Percentiles rank a stretch among this genome's conserved stretches.
phyloP scores from a whole-genome alignment of 1,140 invertebrate species.

The Streblospio benedicti region DNA sequence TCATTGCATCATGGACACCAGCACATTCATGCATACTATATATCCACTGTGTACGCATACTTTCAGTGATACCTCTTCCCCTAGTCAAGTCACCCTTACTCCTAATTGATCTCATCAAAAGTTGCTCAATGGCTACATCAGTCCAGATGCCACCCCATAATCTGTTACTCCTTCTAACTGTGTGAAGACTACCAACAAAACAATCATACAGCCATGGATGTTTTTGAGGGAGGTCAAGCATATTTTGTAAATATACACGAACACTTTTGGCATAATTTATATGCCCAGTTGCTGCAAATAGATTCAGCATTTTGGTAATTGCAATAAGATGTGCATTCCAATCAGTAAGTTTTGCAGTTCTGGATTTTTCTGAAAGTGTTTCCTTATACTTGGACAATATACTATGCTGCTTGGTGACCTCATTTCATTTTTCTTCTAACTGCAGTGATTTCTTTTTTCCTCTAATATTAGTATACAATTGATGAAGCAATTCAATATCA shows the following conservation, averaged over 20 bases:
- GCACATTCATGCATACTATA: background rate
- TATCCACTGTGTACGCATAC: background rate
- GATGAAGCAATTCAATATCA: too few species aligned
- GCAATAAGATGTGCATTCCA: slow-evolving; percentile 30
- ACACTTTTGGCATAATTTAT: background rate
- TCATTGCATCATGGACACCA: background rate
- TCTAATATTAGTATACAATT: too few species aligned
- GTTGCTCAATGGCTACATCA: background rate
- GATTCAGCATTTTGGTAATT: background rate
- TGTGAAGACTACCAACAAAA: background rate
- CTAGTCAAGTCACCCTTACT: background rate
- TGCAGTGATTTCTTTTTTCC: too few species aligned
- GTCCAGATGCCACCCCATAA: background rate
- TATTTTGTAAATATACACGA: background rate
- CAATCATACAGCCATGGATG: background rate
- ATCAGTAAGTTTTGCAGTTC: slow-evolving; percentile 29
- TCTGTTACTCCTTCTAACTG: background rate
- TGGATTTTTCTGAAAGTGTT: too few species aligned
- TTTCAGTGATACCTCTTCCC: background rate
- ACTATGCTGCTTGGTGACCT: too few species aligned
- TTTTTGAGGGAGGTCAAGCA: background rate
- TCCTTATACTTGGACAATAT: too few species aligned
- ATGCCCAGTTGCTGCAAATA: slow-evolving; percentile 1
- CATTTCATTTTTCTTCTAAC: too few species aligned
- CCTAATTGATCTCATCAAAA: background rate